Conservation (phyloP, 2,113 vertebrate genomes). For the Ciconia stormi region DNA sequence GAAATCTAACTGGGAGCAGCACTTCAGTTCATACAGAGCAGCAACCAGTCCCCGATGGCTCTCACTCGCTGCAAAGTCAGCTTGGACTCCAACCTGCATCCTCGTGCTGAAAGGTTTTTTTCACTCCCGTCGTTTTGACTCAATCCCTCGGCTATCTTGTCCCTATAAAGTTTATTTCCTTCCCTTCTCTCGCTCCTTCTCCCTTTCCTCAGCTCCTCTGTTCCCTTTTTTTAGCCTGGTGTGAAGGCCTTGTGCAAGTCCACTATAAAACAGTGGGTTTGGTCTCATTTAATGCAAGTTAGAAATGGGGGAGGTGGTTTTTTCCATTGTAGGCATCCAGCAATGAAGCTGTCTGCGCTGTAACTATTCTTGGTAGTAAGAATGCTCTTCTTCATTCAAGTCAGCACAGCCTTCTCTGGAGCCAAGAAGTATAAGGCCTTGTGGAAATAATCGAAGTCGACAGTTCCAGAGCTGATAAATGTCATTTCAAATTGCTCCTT, state of each 20-base stretch:
- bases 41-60: neutral
- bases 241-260: neutral
- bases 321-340: neutral
- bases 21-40: neutral
- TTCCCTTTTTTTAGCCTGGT: neutral
- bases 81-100: neutral
- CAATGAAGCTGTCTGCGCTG: neutral
- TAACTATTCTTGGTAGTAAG: slow-evolving; percentile 3
- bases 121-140: neutral
- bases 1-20: neutral
- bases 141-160: neutral
- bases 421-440: slow-evolving; percentile 59
- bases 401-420: slow-evolving; percentile 48
- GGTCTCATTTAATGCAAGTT: neutral
- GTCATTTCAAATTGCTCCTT: slow-evolving; percentile 69
- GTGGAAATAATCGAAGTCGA: slow-evolving; percentile 66
- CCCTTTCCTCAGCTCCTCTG: neutral
- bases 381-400: slow-evolving; percentile 51
- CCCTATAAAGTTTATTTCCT: neutral
- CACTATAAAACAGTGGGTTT: neutral
- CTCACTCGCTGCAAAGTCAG: neutral
- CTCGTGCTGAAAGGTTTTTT: neutral
- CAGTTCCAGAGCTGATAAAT: slow-evolving; percentile 70
- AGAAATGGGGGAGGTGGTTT: neutral
- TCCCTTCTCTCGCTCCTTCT: neutral